Percentiles rank a stretch among this genome's conserved stretches.
phyloP scores from a whole-genome alignment of 2,797 vertebrate species.

The Sebastes cheni region DNA sequence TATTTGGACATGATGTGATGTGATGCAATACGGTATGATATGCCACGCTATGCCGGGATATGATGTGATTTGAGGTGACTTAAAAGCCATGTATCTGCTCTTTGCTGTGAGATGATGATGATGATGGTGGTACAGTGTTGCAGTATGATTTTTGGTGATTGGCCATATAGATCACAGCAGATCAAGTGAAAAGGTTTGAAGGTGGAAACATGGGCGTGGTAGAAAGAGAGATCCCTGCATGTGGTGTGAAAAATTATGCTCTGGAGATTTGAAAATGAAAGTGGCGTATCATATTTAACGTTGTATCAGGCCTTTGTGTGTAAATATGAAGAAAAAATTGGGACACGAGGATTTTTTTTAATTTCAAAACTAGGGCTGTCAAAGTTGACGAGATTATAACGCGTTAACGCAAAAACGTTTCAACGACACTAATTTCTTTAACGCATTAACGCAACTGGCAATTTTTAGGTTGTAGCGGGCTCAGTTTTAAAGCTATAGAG shows the following conservation, averaged over 20 bases:
- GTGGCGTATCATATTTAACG: not conserved
- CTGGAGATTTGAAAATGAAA: not conserved
- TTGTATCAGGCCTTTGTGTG: not conserved
- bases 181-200: not conserved
- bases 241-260: not conserved
- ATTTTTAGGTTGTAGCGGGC: too few species aligned
- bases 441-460: too few species aligned
- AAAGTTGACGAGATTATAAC: too few species aligned
- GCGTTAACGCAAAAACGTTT: too few species aligned
- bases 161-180: not conserved
- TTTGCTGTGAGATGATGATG: not conserved
- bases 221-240: not conserved
- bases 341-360: not conserved
- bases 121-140: not conserved
- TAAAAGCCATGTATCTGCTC: not conserved
- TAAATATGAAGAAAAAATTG: not conserved
- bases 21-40: constrained; percentile 22
- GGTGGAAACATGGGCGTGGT: constrained; percentile 45
- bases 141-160: not conserved
- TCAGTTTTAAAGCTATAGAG: too few species aligned
- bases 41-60: not conserved
- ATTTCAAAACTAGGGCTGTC: not conserved
- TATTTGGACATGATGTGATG: constrained; percentile 28
- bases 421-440: too few species aligned
- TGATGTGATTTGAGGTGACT: constrained; percentile 30